Percentiles rank a stretch among this genome's conserved stretches.
phyloP scores from a whole-genome alignment of 2,797 vertebrate genomes.

The Tadarida brasiliensis region DNA sequence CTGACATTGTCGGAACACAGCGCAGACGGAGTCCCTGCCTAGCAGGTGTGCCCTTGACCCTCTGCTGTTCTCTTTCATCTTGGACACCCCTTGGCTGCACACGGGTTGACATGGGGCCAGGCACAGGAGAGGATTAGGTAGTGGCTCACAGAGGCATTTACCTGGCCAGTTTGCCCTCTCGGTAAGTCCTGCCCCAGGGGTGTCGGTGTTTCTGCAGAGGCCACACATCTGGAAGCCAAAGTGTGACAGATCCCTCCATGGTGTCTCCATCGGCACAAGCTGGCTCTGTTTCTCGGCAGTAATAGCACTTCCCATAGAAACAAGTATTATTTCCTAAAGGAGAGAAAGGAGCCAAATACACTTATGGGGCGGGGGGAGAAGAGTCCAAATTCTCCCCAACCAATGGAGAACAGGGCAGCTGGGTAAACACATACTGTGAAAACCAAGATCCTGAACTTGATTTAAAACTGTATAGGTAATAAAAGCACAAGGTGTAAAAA shows the following conservation, averaged over 20 bases:
- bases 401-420: not conserved
- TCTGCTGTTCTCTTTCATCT: not conserved
- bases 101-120: not conserved
- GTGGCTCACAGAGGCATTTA: conserved; percentile 76
- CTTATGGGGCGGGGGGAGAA: not conserved
- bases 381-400: not conserved
- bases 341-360: conserved; percentile 1
- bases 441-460: conserved; percentile 39
- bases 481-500: not conserved
- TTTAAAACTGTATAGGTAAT: not conserved
- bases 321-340: conserved; percentile 96
- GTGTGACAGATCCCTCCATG: conserved; percentile 97
- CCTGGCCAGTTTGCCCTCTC: conserved; percentile 98
- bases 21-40: not conserved
- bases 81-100: not conserved
- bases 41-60: not conserved
- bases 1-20: not conserved
- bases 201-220: conserved; percentile 98
- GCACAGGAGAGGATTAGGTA: not conserved
- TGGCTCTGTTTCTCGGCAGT: conserved; percentile 98
- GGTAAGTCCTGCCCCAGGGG: conserved; percentile 98
- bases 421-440: not conserved
- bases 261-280: conserved; percentile 95
- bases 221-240: conserved; percentile 99
- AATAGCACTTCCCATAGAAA: conserved; percentile 99